A percentile compares a stretch with the other conserved stretches of the same genome.
phyloP scores from a whole-genome alignment of 2,113 vertebrate species.

The Calonectris borealis region DNA sequence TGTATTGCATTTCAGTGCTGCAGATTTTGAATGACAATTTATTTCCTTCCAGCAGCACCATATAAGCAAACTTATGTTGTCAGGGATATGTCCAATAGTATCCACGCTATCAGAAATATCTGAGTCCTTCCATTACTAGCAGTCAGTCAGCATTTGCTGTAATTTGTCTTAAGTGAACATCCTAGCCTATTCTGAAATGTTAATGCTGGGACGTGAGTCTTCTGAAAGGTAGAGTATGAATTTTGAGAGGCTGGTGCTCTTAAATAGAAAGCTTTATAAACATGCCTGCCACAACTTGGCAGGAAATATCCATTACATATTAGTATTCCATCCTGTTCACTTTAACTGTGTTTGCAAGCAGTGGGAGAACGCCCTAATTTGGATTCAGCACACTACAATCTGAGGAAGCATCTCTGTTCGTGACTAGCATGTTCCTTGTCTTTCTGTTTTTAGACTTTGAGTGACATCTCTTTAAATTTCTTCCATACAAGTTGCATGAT shows the following conservation, averaged over 20 bases:
- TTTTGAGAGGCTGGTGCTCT: background rate
- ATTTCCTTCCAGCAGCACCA: background rate
- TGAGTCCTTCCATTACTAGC: background rate
- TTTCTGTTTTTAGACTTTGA: background rate
- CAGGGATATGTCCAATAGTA: background rate
- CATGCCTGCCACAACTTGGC: background rate
- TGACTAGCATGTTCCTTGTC: background rate
- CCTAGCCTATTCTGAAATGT: background rate
- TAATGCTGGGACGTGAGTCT: background rate
- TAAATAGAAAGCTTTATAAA: conserved; percentile 21
- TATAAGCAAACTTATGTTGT: background rate
- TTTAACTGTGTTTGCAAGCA: background rate
- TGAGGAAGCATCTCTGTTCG: background rate
- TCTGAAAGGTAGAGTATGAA: background rate
- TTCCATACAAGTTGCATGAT: background rate
- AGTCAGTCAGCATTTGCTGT: background rate
- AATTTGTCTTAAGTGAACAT: background rate
- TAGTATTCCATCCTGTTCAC: background rate
- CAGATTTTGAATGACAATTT: background rate
- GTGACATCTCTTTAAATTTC: background rate
- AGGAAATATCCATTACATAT: background rate
- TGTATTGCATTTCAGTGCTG: background rate
- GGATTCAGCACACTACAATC: background rate
- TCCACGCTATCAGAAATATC: background rate
- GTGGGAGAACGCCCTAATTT: background rate